A percentile compares a stretch with the other conserved stretches of the same genome.
phyloP scores from a whole-genome alignment of 2,113 vertebrate species.

The Arizona elegans region DNA sequence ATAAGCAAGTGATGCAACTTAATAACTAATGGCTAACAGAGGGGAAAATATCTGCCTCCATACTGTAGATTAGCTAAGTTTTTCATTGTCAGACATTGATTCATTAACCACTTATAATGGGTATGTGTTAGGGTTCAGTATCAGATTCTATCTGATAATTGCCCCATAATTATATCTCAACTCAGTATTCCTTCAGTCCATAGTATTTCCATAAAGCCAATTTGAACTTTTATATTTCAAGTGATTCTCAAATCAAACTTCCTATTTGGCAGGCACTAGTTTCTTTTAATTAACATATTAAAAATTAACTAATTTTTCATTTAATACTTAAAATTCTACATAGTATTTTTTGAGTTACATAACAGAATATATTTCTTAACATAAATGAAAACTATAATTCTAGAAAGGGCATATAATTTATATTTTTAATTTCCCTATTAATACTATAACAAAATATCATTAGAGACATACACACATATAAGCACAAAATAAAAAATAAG shows the following conservation, averaged over 20 bases:
- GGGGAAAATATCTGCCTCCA: constrained; percentile 55
- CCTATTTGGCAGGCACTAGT: neutral
- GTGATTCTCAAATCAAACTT: neutral
- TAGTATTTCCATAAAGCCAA: neutral
- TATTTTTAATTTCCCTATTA: neutral
- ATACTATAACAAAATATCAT: neutral
- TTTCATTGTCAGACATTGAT: constrained; percentile 35
- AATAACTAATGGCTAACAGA: constrained; percentile 53
- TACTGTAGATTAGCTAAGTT: constrained; percentile 47
- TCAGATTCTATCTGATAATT: constrained; percentile 22
- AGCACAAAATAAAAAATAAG: neutral
- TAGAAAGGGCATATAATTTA: neutral
- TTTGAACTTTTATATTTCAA: neutral
- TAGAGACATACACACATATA: neutral
- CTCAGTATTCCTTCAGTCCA: neutral
- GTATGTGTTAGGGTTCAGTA: neutral
- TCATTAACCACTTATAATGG: constrained; percentile 18
- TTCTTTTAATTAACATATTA: neutral
- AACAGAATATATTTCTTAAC: neutral
- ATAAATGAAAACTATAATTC: neutral
- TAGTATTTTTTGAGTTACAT: neutral
- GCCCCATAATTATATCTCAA: neutral
- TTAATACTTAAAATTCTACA: neutral
- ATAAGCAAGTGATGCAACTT: constrained; percentile 46
- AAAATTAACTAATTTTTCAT: neutral